phyloP scores from a whole-genome alignment of 1,140 invertebrate species.

The Probaryconus sp. region DNA sequence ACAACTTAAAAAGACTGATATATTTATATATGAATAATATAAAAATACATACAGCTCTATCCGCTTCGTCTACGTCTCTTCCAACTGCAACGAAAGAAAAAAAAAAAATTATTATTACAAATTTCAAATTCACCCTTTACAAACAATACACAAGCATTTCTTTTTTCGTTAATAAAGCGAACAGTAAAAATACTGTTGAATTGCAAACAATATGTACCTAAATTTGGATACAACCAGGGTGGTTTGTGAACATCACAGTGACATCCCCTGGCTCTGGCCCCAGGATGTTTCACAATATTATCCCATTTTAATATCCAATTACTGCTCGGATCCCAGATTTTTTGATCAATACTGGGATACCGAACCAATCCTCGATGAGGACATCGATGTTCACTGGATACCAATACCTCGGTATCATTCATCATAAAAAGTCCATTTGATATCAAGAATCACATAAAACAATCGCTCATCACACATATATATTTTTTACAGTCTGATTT shows the following conservation, averaged over 20 bases:
- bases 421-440: slow-evolving; percentile 40
- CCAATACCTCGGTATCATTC: slow-evolving; percentile 63
- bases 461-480: neutral
- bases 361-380: slow-evolving; percentile 71
- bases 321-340: slow-evolving; percentile 78
- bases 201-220: slow-evolving; percentile 68
- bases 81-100: slow-evolving; percentile 70
- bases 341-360: slow-evolving; percentile 76
- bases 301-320: slow-evolving; percentile 80
- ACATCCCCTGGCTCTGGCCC: slow-evolving; percentile 75
- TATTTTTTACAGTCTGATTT: slow-evolving; percentile 7
- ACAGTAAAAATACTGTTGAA: too few species aligned
- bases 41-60: slow-evolving; percentile 70
- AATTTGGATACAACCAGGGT: slow-evolving; percentile 71
- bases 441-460: neutral
- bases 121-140: neutral
- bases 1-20: too few species aligned
- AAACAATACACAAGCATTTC: slow-evolving; percentile 19
- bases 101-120: slow-evolving; percentile 7
- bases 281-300: slow-evolving; percentile 79
- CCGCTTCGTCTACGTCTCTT: slow-evolving; percentile 70
- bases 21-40: too few species aligned
- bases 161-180: neutral
- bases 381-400: slow-evolving; percentile 68
- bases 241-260: slow-evolving; percentile 76